Base-by-base conservation (phyloP, 2,797 vertebrate genomes). In the Lagorchestes hirsutus region DNA sequence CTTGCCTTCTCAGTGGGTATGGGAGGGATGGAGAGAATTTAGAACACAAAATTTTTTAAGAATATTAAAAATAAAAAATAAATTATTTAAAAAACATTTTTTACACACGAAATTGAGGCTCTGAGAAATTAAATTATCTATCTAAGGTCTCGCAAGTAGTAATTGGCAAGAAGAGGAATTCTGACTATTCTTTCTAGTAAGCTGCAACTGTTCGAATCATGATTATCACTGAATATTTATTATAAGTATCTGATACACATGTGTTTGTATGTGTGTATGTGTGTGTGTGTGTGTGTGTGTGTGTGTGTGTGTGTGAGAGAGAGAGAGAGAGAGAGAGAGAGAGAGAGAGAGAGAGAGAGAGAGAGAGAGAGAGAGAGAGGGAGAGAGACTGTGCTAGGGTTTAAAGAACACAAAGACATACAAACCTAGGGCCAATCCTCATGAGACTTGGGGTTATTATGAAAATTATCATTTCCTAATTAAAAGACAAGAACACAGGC, bases 401-500 rank as follows among this genome's bases (percentile, higher is more conserved):
- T 46, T 82, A 46, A 82, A 82, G 74, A 46, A 46, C 18, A 24
- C 74, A 82, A 50, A 87, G 40, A 87, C 22, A 87, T 46, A 46
- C 40, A 87, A 87, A 50, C 40, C 22, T 91, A 50, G 93, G 31
- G 54, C 57, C 62, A 90, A 55, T 57, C 18, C 5, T 91, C 87
- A 58, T 9, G 54, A 50, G 31, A 55, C 74, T 91, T 56, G 58
- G 90, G 87, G 54, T 87, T 91, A 90, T 87, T 87, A 87, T 87
- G 74, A 31, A 93, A 56, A 40, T 40, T 91, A n/a, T 52, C 87
- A 91, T 92, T 87, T 96, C 91, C 92, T 93, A 95, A 46, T 54
- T 92, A 96, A 91, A 82, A 56, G n/a, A 93, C 95, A 95, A 87
- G 95, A 57, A 92, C 34, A 94, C 59, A 34, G 82, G 82, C n/a